Conservation (phyloP, 2,888 invertebrate species). For the Serripes groenlandicus region DNA sequence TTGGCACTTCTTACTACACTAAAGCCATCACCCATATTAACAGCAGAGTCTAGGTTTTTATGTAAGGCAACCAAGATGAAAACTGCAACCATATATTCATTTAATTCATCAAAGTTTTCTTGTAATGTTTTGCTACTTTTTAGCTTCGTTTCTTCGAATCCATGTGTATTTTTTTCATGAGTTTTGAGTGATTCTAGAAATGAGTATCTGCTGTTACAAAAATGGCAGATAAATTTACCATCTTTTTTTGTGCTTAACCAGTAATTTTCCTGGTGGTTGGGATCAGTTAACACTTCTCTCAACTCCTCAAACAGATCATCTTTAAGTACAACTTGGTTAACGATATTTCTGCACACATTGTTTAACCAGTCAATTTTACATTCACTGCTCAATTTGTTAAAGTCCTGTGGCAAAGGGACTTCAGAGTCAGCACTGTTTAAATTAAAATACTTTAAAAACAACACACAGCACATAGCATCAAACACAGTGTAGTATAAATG, state of each 20-base stretch:
- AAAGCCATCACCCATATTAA: background rate
- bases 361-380: background rate
- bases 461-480: too few species aligned
- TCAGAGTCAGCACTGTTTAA: too few species aligned
- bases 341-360: background rate
- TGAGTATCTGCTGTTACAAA: conserved; percentile 26
- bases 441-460: too few species aligned
- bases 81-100: background rate
- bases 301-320: conserved; percentile 29
- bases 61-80: background rate
- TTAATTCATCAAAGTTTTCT: background rate
- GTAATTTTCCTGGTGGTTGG: conserved; percentile 46
- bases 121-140: background rate
- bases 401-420: conserved; percentile 1
- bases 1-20: background rate
- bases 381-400: background rate
- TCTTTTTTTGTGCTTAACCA: background rate
- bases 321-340: background rate
- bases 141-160: background rate
- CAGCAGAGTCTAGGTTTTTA: background rate
- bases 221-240: conserved; percentile 32
- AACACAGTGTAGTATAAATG: too few species aligned
- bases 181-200: conserved; percentile 14
- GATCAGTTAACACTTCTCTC: conserved; percentile 30
- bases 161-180: conserved; percentile 31